phyloP scores from a whole-genome alignment of 2,797 vertebrate species.

The Staurois parvus region DNA sequence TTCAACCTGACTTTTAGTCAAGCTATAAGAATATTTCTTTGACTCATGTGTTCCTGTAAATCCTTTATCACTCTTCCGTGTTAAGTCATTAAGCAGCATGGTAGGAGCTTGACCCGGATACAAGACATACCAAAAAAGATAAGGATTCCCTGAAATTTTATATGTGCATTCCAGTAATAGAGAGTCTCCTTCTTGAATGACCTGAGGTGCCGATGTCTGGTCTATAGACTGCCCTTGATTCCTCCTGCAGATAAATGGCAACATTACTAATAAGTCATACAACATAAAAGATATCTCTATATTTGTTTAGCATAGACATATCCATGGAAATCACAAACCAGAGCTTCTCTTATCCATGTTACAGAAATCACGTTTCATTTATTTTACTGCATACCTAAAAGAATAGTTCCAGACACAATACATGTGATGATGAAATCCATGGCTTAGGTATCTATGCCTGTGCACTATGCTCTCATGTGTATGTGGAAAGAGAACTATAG shows the following conservation, averaged over 20 bases:
- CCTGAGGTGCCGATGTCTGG: constrained; percentile 1
- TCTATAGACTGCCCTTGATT: constrained; percentile 45
- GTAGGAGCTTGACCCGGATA: constrained; percentile 50
- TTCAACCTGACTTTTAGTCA: constrained; percentile 31
- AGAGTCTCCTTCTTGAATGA: background rate
- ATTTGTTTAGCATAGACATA: background rate
- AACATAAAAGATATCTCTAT: background rate
- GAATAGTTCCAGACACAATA: background rate
- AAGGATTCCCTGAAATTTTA: background rate
- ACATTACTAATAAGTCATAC: background rate
- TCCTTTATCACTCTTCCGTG: background rate
- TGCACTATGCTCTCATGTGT: background rate
- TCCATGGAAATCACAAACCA: background rate
- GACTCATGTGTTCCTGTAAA: constrained; percentile 44
- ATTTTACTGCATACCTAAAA: background rate
- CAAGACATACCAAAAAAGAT: constrained; percentile 64
- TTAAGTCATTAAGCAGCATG: constrained; percentile 13
- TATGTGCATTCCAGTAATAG: constrained; percentile 59
- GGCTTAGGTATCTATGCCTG: background rate
- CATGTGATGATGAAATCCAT: background rate
- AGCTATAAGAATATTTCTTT: constrained; percentile 10
- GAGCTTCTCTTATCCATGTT: too few species aligned
- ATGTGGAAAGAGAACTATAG: background rate
- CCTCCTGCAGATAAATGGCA: constrained; percentile 39
- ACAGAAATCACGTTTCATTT: background rate